Conservation (phyloP, 2,113 vertebrate species). For the Ceyx melanurus region DNA sequence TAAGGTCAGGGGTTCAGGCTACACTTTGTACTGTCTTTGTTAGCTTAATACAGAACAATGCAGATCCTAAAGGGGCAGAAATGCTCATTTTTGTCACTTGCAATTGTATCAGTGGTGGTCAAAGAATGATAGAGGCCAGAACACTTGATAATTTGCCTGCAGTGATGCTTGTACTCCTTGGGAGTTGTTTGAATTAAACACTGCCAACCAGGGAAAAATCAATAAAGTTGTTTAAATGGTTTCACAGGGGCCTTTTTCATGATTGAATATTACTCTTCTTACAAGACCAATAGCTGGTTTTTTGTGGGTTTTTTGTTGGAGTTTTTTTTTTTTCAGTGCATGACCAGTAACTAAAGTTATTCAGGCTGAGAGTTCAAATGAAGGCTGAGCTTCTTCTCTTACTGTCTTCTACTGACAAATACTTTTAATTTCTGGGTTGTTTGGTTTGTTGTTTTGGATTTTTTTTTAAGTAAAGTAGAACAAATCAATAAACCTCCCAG, state of each 20-base stretch:
- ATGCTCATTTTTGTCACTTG: slow-evolving; percentile 60
- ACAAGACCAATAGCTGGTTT: slow-evolving; percentile 48
- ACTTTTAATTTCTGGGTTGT: slow-evolving; percentile 33
- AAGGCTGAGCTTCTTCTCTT: slow-evolving; percentile 20
- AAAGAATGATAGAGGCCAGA: slow-evolving; percentile 56
- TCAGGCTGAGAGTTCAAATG: slow-evolving; percentile 41
- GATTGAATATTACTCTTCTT: slow-evolving; percentile 73
- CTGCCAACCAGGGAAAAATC: slow-evolving; percentile 79
- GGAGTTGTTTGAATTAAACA: slow-evolving; percentile 83
- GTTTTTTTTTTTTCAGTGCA: background rate
- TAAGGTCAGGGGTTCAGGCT: background rate
- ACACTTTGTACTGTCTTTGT: slow-evolving; percentile 11
- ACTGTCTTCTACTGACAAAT: slow-evolving; percentile 47
- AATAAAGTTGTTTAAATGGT: slow-evolving; percentile 82
- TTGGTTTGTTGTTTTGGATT: background rate
- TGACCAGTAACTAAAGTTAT: slow-evolving; percentile 65
- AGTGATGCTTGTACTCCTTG: slow-evolving; percentile 71
- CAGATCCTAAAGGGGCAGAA: background rate
- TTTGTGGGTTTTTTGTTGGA: background rate
- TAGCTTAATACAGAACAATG: background rate
- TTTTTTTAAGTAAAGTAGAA: background rate
- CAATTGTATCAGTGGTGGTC: slow-evolving; percentile 61
- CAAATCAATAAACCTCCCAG: slow-evolving; percentile 58
- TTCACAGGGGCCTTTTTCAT: slow-evolving; percentile 73
- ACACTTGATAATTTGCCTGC: slow-evolving; percentile 81